Base-by-base conservation (phyloP, 2,888 invertebrate genomes). In the Alsophila aescularia region DNA sequence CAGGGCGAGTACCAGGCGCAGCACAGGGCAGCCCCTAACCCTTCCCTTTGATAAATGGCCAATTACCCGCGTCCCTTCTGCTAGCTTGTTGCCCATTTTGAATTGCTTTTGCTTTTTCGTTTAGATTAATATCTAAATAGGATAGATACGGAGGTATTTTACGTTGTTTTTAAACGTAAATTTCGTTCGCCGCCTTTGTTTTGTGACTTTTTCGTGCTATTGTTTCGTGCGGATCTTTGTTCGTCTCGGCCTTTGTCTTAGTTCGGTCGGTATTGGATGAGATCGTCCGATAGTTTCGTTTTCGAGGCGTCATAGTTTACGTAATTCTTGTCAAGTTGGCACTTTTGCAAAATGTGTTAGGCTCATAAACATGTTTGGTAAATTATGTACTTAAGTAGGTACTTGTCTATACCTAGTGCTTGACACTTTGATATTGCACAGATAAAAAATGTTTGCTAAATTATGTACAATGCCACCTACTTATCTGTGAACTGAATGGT, bases 51-150 rank as follows among this genome's bases (percentile, higher is more conserved):
- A 92, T 92, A 92, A 92, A 92, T 92, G 92, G 92, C 92, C 92
- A 92, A 92, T 92, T 92, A 92, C 92, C 83, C 81, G 78, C 85
- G 86, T 85, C 90, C 90, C 90, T 87, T 86, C 88, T 89, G 90
- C 87, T 90, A 90, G 90, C 90, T 91, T 90, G 90, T 91, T 89
- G 90, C 90, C 91, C 90, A 90, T 90, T 91, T 88, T 89, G 91
- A 90, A 91, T 90, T 89, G 90, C 90, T 87, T 56, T 89, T 90
- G 90, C 90, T 91, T 90, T 91, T 91, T 91, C 91, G 90, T 90
- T 90, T 87, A 91, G 91, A 91, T 91, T 91, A 91, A 91, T 91
- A 91, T 91, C 91, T 91, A 91, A 91, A 91, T 91, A 91, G 91
- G 91, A 91, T 90, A 90, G 91, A 91, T 91, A 90, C 87, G 85